Conservation (phyloP, 1,140 invertebrate species). For the Lineus longissimus region DNA sequence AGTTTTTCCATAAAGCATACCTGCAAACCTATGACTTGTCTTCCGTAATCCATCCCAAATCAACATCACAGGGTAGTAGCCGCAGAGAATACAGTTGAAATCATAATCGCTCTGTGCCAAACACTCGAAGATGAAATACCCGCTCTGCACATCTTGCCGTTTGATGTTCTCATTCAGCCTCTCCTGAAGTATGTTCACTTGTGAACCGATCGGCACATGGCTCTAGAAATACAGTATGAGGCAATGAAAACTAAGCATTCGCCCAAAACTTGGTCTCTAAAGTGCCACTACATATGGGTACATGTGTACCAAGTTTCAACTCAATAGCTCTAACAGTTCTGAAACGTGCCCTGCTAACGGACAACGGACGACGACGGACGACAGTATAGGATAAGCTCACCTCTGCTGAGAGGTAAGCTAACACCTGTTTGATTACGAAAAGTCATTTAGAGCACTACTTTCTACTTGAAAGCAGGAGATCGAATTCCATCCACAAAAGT, state of each 20-base stretch:
- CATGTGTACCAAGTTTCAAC: no score
- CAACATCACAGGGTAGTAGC: background rate
- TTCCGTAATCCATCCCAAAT: background rate
- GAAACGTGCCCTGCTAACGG: no score
- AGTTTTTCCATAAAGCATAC: no score
- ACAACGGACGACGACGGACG: no score
- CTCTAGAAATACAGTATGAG: background rate
- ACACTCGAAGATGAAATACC: background rate
- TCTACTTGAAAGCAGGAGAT: no score
- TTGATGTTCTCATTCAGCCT: background rate
- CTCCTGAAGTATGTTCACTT: background rate
- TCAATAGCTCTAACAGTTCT: no score
- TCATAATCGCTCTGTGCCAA: background rate
- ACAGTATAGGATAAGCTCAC: no score
- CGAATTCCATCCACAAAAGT: no score
- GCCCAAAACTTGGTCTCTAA: background rate
- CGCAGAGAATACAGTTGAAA: background rate
- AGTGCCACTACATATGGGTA: no score
- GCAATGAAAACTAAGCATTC: background rate
- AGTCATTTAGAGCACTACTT: no score
- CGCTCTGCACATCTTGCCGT: background rate
- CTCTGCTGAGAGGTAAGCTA: no score
- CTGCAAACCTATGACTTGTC: background rate
- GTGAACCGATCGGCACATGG: background rate
- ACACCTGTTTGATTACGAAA: no score